phyloP scores from a whole-genome alignment of 1,140 invertebrate species.

The Wasmannia auropunctata region DNA sequence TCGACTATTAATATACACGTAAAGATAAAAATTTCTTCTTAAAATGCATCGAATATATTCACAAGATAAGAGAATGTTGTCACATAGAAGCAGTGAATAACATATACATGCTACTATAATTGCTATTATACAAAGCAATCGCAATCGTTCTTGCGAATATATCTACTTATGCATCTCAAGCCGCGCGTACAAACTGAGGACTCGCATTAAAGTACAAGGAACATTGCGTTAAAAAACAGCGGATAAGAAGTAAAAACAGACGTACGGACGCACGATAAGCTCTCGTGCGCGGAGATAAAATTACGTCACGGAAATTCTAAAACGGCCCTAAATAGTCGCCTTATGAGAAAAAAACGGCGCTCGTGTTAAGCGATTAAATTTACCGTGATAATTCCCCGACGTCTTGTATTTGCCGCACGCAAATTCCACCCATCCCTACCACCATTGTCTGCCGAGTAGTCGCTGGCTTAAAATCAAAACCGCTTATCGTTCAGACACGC shows the following conservation, averaged over 20 bases:
- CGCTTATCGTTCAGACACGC: constrained; percentile 24
- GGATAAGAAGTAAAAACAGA: constrained; percentile 51
- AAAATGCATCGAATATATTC: neutral
- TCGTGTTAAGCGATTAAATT: constrained; percentile 69
- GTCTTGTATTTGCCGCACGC: constrained; percentile 59
- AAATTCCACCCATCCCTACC: constrained; percentile 55
- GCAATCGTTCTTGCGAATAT: neutral
- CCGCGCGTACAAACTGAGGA: neutral
- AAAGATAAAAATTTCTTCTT: neutral
- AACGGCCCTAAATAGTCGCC: constrained; percentile 71
- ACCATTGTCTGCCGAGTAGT: neutral
- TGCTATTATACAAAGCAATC: neutral
- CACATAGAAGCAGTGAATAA: neutral
- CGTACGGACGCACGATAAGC: constrained; percentile 70
- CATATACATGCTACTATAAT: neutral
- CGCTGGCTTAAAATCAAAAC: neutral
- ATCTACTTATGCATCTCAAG: neutral
- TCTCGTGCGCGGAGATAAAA: constrained; percentile 75
- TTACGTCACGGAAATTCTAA: constrained; percentile 74
- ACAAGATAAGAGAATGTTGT: neutral
- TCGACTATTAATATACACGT: neutral
- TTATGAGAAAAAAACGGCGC: constrained; percentile 57
- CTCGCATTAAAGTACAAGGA: constrained; percentile 41
- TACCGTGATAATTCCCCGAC: constrained; percentile 56
- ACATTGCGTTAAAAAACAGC: constrained; percentile 20